Percentiles rank a stretch among this genome's conserved stretches.
These are phyloP conservation scores for Antedon bifida DNA, from an alignment of 35 echinoderm and acorn worm genomes.

Conservation along the genomic window DNA sequence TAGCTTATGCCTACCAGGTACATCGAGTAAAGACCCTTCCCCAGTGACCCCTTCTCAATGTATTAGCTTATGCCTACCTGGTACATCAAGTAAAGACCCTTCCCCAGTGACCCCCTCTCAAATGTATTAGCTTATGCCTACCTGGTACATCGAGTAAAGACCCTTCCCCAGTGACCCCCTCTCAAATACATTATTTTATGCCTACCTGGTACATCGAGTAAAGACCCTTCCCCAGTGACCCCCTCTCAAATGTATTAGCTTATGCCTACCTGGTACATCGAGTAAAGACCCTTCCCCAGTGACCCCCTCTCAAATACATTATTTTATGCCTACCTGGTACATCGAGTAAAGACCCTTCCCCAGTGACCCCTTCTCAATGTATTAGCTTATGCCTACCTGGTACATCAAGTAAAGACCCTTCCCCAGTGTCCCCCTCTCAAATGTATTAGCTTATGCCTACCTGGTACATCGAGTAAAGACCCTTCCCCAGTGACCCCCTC, in stretches of 20 bases:
- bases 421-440: slow-evolving; percentile 83
- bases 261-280: too few relatives aligned
- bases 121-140: too few relatives aligned
- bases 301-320: slow-evolving; percentile 72
- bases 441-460: too few relatives aligned
- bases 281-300: slow-evolving; percentile 90
- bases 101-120: slow-evolving; percentile 88
- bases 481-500: slow-evolving; percentile 95
- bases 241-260: too few relatives aligned
- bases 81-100: slow-evolving; percentile 75
- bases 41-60: slow-evolving; percentile 86
- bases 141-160: slow-evolving; percentile 74
- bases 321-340: too few relatives aligned
- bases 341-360: slow-evolving; percentile 80
- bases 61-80: too few relatives aligned
- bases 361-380: slow-evolving; percentile 83
- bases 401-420: slow-evolving; percentile 80
- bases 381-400: too few relatives aligned
- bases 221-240: slow-evolving; percentile 84
- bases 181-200: too few relatives aligned
- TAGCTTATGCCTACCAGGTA: too few relatives aligned
- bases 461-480: slow-evolving; percentile 68
- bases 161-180: slow-evolving; percentile 90
- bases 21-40: slow-evolving; percentile 74
- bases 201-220: slow-evolving; percentile 78